These are phyloP conservation scores for Ciconia maguari DNA, from an alignment of 2,113 vertebrate species.

Conservation along the genomic window DNA sequence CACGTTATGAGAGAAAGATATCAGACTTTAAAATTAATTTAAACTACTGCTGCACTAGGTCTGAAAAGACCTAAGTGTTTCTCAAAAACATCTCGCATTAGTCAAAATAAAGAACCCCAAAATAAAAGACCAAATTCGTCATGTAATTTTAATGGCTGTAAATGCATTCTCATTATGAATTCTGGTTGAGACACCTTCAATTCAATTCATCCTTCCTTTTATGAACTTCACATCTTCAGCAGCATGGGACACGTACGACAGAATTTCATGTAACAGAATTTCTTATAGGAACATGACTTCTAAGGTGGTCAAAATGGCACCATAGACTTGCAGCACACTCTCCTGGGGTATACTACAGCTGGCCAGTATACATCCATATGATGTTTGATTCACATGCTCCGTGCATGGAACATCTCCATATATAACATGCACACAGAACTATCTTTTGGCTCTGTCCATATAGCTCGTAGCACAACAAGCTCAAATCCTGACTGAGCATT, in stretches of 20 bases:
- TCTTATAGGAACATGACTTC: background rate
- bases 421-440: background rate
- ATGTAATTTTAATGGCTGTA: background rate
- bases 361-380: background rate
- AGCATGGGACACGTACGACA: fast-evolving
- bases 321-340: background rate
- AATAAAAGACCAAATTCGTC: background rate
- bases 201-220: background rate
- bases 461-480: background rate
- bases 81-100: constrained; percentile 7
- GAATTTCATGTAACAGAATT: background rate
- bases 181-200: background rate
- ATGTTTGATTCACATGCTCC: background rate
- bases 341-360: background rate
- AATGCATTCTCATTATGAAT: background rate
- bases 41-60: background rate
- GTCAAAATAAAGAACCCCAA: constrained; percentile 36
- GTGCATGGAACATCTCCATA: background rate
- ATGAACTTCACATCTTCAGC: background rate
- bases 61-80: background rate
- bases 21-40: background rate
- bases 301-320: background rate
- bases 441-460: background rate
- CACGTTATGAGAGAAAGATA: background rate
- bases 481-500: background rate